Conservation (phyloP, 2,797 vertebrate species). For the Neosilurus hyrtlii region DNA sequence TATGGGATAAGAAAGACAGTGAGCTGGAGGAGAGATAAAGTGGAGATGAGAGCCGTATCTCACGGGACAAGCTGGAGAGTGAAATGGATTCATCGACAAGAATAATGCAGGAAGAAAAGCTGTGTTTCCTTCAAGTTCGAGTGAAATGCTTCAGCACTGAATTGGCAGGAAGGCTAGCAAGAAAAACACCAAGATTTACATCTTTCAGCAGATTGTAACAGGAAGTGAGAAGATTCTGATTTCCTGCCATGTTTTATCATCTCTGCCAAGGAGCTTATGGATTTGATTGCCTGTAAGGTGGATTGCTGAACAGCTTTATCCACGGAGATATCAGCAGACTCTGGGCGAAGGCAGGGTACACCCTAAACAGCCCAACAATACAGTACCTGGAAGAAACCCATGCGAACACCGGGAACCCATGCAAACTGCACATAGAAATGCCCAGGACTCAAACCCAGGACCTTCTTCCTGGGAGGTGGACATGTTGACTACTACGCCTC, state of each 20-base stretch:
- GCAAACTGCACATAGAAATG: no score
- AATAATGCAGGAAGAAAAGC: neutral
- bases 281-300: no score
- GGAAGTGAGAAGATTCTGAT: neutral
- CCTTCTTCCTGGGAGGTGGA: no score
- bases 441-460: no score
- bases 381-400: no score
- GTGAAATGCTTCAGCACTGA: neutral
- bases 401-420: no score
- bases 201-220: neutral
- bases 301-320: no score
- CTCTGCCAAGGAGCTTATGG: no score
- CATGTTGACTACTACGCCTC: no score
- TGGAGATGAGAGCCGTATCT: constrained; percentile 8
- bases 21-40: neutral
- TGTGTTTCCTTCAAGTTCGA: neutral
- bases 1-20: neutral
- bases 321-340: no score
- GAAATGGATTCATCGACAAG: neutral
- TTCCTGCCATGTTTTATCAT: neutral
- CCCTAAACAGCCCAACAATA: no score
- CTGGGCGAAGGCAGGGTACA: no score
- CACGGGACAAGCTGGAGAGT: neutral
- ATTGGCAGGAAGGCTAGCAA: neutral
- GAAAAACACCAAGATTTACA: neutral